Evolutionary conservation across 1,140 invertebrate species (phyloP).

Genomic region (Galendromus occidentalis): DNA sequence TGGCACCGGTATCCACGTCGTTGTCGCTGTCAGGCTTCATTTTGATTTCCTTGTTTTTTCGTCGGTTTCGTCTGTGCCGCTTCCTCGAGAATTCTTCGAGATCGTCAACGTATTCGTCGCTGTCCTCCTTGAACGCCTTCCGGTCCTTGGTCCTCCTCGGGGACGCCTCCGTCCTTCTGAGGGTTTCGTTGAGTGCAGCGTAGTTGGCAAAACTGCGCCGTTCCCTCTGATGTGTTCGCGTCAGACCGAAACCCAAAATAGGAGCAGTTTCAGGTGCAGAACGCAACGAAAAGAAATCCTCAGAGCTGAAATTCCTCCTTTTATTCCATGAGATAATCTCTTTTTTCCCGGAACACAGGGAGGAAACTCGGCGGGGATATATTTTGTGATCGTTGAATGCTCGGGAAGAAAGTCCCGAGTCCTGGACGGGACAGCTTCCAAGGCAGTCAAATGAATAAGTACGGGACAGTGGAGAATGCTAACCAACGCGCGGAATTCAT

Average conservation of each 20-base stretch:
- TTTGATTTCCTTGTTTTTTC: neutral
- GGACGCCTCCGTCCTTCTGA: neutral
- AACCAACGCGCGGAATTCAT: too few relatives aligned
- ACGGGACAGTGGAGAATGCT: too few relatives aligned
- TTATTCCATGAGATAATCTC: neutral
- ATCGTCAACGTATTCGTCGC: neutral
- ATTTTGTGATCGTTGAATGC: too few relatives aligned
- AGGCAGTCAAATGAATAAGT: too few relatives aligned
- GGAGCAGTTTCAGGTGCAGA: neutral
- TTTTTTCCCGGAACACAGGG: neutral
- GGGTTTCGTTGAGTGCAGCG: slow-evolving; percentile 2
- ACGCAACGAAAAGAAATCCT: neutral
- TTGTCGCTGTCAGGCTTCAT: neutral
- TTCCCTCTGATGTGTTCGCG: neutral
- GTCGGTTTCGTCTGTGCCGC: neutral
- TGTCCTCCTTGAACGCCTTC: neutral
- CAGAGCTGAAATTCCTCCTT: neutral
- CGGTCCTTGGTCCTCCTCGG: neutral
- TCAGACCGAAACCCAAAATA: neutral
- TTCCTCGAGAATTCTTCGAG: neutral
- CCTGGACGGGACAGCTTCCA: too few relatives aligned
- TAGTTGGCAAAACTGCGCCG: neutral
- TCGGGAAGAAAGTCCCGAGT: too few relatives aligned
- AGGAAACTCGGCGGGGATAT: too few relatives aligned
- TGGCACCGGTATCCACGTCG: too few relatives aligned